Conservation (phyloP, 1,140 invertebrate species). For the Potamilus streckersoni region DNA sequence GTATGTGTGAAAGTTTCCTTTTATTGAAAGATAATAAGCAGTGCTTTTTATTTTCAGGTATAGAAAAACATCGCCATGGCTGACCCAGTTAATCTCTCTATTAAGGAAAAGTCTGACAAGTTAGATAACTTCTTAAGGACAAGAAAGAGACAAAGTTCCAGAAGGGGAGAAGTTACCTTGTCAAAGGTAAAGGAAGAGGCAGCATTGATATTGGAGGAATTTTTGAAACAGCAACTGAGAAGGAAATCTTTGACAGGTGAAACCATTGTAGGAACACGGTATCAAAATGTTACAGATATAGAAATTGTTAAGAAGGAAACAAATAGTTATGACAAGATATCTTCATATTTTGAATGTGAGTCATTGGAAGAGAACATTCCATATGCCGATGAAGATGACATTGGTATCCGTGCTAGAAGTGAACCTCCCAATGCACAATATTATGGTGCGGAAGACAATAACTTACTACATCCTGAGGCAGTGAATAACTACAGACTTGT, state of each 20-base stretch:
- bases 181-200: constrained; percentile 11
- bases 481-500: no score
- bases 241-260: constrained; percentile 9
- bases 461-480: no score
- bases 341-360: constrained; percentile 15
- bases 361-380: constrained; percentile 27
- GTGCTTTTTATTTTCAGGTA: no score
- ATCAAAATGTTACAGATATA: constrained; percentile 20
- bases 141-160: background rate
- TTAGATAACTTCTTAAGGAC: constrained; percentile 14
- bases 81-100: no score
- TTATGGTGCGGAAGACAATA: background rate
- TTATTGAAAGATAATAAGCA: no score
- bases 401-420: constrained; percentile 22
- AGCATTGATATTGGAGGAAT: constrained; percentile 26
- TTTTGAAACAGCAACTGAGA: constrained; percentile 21
- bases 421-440: constrained; percentile 14
- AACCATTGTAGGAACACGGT: constrained; percentile 10
- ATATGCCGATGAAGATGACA: constrained; percentile 27
- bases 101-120: constrained; percentile 9
- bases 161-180: constrained; percentile 10
- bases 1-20: no score
- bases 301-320: constrained; percentile 20
- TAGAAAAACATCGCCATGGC: no score
- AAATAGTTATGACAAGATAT: constrained; percentile 12